Base-by-base conservation (phyloP, 2,113 vertebrate species). In the Vireo altiloquus region DNA sequence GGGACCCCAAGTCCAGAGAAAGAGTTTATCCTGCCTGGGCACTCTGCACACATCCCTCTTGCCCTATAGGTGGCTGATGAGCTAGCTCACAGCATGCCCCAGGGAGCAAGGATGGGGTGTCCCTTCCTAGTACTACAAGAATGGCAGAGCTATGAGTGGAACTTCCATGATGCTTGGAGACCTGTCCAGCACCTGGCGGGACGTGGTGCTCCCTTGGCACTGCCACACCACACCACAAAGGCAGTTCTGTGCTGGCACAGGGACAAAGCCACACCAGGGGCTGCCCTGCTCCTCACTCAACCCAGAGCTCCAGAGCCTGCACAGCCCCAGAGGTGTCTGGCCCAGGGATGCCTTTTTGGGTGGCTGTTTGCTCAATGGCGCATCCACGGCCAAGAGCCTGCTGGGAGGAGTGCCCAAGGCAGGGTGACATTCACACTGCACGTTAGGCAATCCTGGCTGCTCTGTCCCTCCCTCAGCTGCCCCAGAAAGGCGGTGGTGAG, bases 401-500 rank as follows among this genome's bases (percentile, higher is more conserved):
- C 44, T 1, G 1, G 46, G 54, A 64, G 47, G 59, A 81, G 52
- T 3, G 4, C 56, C 69, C 4, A 6, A 44, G 72, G 75, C 89
- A 92, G 81, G 84, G 61, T 85, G 91, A 92, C 91, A 90, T 95
- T 97, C 91, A 92, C 70, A 18, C 49, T 2, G 3, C 2, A 5
- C 2, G 0, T 68, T 23, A 84, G 94, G 74, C 93, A 89, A 75
- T 75, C 81, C 84, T 69, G 63, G 46, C 78, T 59, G 74, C 69
- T 91, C 69, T 0, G 2, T 80, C 33, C 56, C 80, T 86, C 59
- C 65, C 57, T 90, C 82, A 27, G 63, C 88, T 90, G 94, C 93
- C 93, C 96, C 94, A 96, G 95, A 95, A 95, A 97, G 42, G 87
- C n/a, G 2, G 68, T 16, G 3, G 30, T 2, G 2, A 86, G 64